Conservation (phyloP, 2,797 vertebrate species). For the Lateolabrax maculatus region DNA sequence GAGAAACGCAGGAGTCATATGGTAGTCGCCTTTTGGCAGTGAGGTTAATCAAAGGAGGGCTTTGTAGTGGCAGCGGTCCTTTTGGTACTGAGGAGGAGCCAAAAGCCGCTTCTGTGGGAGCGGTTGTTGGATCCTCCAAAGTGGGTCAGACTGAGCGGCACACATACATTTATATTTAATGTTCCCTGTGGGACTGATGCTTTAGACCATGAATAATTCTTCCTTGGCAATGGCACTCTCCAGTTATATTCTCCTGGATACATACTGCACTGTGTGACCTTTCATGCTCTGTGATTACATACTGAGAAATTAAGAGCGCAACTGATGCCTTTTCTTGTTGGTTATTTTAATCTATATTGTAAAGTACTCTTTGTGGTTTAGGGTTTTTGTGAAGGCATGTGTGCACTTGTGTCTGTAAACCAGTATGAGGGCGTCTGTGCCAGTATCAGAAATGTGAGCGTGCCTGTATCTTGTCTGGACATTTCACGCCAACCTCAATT, state of each 20-base stretch:
- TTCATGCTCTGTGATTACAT: slow-evolving; percentile 16
- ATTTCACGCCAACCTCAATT: slow-evolving; percentile 69
- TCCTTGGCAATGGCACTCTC: slow-evolving; percentile 60
- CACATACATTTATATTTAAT: slow-evolving; percentile 85
- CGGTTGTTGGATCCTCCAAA: slow-evolving; percentile 76
- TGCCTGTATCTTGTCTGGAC: slow-evolving; percentile 62
- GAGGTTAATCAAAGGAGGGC: slow-evolving; percentile 61
- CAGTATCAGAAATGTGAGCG: slow-evolving; percentile 52
- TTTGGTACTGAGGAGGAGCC: slow-evolving; percentile 70
- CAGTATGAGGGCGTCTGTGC: slow-evolving; percentile 23
- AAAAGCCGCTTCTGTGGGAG: slow-evolving; percentile 75
- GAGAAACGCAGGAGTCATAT: slow-evolving; percentile 51
- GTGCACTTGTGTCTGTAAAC: slow-evolving; percentile 26
- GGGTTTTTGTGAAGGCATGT: slow-evolving; percentile 7
- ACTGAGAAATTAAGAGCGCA: slow-evolving; percentile 17
- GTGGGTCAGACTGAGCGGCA: slow-evolving; percentile 82
- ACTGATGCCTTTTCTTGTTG: slow-evolving; percentile 2
- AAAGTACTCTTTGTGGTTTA: background rate
- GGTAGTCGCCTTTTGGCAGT: slow-evolving; percentile 57
- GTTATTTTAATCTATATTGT: background rate
- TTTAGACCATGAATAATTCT: slow-evolving; percentile 79
- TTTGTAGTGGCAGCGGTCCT: slow-evolving; percentile 59
- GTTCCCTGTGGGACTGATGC: slow-evolving; percentile 75
- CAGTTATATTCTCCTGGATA: slow-evolving; percentile 43
- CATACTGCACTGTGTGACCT: slow-evolving; percentile 27